A percentile compares a stretch with the other conserved stretches of the same genome.
phyloP scores from a whole-genome alignment of 2,113 vertebrate genomes.

The Prietella phreatophila region DNA sequence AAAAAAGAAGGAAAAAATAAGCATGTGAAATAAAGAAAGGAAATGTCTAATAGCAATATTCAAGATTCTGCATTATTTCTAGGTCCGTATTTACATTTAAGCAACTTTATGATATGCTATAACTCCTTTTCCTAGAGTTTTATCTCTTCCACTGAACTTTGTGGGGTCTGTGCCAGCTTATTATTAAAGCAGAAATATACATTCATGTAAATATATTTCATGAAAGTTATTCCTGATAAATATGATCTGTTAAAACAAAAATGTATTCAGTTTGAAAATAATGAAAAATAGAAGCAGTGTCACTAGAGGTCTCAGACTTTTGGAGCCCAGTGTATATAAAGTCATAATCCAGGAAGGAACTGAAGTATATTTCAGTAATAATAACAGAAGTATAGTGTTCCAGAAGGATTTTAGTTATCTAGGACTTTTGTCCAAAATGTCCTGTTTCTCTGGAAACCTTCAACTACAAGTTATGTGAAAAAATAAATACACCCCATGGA shows the following conservation, averaged over 20 bases:
- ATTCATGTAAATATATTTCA: too few species aligned
- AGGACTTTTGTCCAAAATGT: not conserved
- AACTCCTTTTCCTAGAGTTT: too few species aligned
- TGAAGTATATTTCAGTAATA: not conserved
- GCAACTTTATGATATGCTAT: too few species aligned
- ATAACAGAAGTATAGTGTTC: not conserved
- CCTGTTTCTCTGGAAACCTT: not conserved
- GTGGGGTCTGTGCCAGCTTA: not conserved
- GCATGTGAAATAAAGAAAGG: too few species aligned
- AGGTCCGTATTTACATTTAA: too few species aligned
- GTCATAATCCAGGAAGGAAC: not conserved
- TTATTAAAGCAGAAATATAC: not conserved
- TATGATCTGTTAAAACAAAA: not conserved
- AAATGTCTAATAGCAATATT: too few species aligned
- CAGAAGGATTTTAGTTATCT: too few species aligned
- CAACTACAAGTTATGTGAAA: too few species aligned
- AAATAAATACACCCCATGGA: too few species aligned
- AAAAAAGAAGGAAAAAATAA: too few species aligned
- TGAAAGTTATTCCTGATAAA: not conserved
- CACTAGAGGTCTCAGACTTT: not conserved
- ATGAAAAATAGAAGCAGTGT: not conserved
- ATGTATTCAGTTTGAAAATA: not conserved
- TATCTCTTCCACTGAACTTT: not conserved
- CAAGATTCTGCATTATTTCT: too few species aligned
- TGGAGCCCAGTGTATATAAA: not conserved